Evolutionary conservation across 2,113 vertebrate genomes (phyloP).

Genomic region (Peucedramus taeniatus): DNA sequence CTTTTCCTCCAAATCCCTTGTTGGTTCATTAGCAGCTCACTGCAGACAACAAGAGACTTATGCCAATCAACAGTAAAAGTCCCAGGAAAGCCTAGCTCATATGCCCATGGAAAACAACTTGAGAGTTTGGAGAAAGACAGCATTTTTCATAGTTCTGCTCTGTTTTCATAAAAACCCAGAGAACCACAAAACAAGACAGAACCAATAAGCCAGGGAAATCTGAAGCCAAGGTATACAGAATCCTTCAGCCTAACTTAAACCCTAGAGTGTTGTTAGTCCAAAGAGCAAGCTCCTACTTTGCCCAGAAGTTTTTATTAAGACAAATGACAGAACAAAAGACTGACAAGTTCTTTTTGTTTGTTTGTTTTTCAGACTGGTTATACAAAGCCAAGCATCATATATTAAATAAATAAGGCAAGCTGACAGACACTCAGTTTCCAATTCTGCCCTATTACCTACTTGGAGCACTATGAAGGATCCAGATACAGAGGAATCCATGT

Average conservation of each 20-base stretch:
- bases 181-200: background rate
- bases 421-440: background rate
- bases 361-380: background rate
- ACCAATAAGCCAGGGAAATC: background rate
- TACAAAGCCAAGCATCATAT: background rate
- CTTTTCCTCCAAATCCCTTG: conserved; percentile 10
- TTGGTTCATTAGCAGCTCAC: conserved; percentile 50
- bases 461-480: background rate
- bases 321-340: background rate
- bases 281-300: background rate
- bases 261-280: background rate
- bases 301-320: background rate
- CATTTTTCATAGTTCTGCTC: background rate
- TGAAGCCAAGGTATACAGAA: background rate
- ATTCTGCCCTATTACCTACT: background rate
- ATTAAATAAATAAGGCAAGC: background rate
- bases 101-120: background rate
- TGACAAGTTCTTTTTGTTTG: background rate
- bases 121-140: background rate
- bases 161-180: background rate
- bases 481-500: background rate
- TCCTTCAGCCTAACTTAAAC: background rate
- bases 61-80: background rate
- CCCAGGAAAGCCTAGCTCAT: background rate
- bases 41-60: background rate